These are phyloP conservation scores for Hoplias malabaricus DNA, from an alignment of 2,113 vertebrate species.

Conservation along the genomic window DNA sequence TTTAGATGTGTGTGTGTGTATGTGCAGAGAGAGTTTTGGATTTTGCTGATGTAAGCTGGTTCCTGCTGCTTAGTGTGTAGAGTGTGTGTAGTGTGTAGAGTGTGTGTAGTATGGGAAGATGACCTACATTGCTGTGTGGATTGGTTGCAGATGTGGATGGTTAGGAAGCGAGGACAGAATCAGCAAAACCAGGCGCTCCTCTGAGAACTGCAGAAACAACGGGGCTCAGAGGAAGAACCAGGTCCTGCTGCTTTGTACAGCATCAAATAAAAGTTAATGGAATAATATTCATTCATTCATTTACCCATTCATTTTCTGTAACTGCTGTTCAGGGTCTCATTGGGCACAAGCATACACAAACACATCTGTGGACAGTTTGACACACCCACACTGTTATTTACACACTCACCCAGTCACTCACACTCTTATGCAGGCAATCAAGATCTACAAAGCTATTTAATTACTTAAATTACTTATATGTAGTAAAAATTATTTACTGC, in stretches of 20 bases:
- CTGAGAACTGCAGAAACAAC: neutral
- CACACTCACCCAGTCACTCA: too few species aligned
- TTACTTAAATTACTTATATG: neutral
- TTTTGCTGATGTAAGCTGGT: constrained; percentile 28
- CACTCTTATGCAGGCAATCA: too few species aligned
- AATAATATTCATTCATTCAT: too few species aligned
- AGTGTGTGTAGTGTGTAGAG: too few species aligned
- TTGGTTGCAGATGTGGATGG: constrained; percentile 54
- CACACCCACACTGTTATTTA: too few species aligned
- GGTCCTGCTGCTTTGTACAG: neutral
- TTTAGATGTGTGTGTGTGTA: too few species aligned
- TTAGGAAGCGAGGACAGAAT: constrained; percentile 35
- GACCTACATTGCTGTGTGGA: constrained; percentile 54
- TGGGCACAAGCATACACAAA: too few species aligned
- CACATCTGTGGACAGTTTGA: too few species aligned
- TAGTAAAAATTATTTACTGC: neutral
- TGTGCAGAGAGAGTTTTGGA: constrained; percentile 24
- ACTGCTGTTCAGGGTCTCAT: too few species aligned
- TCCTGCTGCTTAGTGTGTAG: constrained; percentile 45
- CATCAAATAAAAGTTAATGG: too few species aligned
- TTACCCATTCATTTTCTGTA: too few species aligned
- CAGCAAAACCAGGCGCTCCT: constrained; percentile 32
- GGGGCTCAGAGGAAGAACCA: neutral
- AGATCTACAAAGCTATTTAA: too few species aligned
- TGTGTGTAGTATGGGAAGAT: constrained; percentile 53